phyloP scores from a whole-genome alignment of 2,888 invertebrate genomes.

The Pemphredon lugubris region DNA sequence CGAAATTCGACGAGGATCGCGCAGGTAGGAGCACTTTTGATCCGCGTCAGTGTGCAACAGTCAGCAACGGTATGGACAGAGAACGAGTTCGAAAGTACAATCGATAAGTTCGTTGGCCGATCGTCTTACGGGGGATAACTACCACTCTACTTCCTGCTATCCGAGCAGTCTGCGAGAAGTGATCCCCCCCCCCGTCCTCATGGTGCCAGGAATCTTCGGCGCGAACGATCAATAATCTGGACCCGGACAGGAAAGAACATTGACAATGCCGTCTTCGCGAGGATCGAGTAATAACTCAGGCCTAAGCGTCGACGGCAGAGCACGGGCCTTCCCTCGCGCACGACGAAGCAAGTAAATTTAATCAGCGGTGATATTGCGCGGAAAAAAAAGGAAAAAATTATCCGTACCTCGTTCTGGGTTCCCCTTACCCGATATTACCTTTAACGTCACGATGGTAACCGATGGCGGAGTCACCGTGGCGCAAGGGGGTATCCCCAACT shows the following conservation, averaged over 20 bases:
- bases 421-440: conserved; percentile 1
- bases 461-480: neutral
- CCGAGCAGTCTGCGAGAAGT: conserved; percentile 63
- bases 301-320: conserved; percentile 30
- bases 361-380: conserved; percentile 1
- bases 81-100: conserved; percentile 66
- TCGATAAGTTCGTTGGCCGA: conserved; percentile 68
- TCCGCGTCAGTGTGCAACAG: conserved; percentile 58
- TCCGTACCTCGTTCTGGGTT: conserved; percentile 1
- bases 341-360: conserved; percentile 41
- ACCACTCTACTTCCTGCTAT: conserved; percentile 63
- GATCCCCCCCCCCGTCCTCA: too few species aligned
- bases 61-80: conserved; percentile 52
- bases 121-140: conserved; percentile 63
- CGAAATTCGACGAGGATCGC: conserved; percentile 43
- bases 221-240: conserved; percentile 67
- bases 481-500: neutral
- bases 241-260: conserved; percentile 48
- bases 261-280: conserved; percentile 42
- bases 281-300: conserved; percentile 49
- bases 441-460: neutral
- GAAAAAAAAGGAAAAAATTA: conserved; percentile 10
- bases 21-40: conserved; percentile 34
- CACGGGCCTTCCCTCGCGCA: neutral
- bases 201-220: conserved; percentile 69